These are phyloP conservation scores for Hoplostethus mediterraneus DNA, from an alignment of 2,797 vertebrate species.

Conservation along the genomic window DNA sequence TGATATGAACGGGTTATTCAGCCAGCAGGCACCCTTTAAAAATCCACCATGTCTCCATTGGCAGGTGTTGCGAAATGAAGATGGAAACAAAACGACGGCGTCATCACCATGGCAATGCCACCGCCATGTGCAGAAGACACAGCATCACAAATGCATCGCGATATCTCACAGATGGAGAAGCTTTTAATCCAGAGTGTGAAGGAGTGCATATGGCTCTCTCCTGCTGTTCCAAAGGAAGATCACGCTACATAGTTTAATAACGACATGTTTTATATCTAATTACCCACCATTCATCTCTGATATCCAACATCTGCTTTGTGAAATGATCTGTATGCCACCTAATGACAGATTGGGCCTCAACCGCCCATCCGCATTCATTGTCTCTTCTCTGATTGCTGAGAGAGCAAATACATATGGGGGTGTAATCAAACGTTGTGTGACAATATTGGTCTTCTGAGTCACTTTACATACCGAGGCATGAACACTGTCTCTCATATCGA, in stretches of 20 bases:
- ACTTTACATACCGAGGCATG: constrained; percentile 52
- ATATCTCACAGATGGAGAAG: constrained; percentile 42
- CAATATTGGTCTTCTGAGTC: constrained; percentile 49
- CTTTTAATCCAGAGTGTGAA: constrained; percentile 37
- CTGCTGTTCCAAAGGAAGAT: constrained; percentile 48
- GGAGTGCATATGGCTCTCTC: constrained; percentile 44
- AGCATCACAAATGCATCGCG: constrained; percentile 60
- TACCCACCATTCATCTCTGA: constrained; percentile 60
- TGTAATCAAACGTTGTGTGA: constrained; percentile 63
- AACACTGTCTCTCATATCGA: constrained; percentile 40
- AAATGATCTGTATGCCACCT: constrained; percentile 52
- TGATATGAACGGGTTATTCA: constrained; percentile 24
- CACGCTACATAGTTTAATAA: constrained; percentile 56
- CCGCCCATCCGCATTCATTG: constrained; percentile 62
- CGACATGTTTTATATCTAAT: constrained; percentile 67
- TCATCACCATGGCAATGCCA: constrained; percentile 79
- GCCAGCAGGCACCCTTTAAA: constrained; percentile 35
- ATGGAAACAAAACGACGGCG: constrained; percentile 53
- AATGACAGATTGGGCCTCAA: constrained; percentile 55
- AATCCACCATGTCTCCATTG: constrained; percentile 46
- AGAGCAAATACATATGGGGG: constrained; percentile 49
- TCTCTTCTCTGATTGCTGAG: constrained; percentile 58
- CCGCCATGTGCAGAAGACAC: constrained; percentile 42
- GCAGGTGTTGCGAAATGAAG: constrained; percentile 56
- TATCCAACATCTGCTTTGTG: constrained; percentile 68